Base-by-base conservation (phyloP, 1,140 invertebrate genomes). In the Drosophila varians region DNA sequence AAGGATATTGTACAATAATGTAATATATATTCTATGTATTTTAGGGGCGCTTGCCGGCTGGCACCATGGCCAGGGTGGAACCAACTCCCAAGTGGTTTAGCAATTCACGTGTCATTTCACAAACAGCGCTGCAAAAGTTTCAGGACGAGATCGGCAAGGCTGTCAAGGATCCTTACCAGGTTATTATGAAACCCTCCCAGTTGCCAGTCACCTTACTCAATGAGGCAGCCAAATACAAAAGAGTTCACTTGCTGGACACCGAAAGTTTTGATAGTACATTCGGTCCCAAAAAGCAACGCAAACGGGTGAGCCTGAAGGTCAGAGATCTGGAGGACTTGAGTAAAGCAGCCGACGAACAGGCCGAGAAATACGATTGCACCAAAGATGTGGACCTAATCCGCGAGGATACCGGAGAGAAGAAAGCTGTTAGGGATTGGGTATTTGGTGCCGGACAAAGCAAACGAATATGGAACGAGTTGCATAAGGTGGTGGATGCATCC, bases 81-180 rank as follows among this genome's bases (percentile, higher is more conserved):
- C 99, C 99, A 5, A 99, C 97, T 72, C 96, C 98, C 86, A 98
- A 97, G 91, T 99, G 99, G 99, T 99, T 99, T 93, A 98, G 98
- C 70, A 98, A 98, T 86, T 96, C 96, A 0, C 93, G 96, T 65
- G 96, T 97, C 0, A 97, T 99, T 75, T 96, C 97, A 0, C 98
- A 99, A 92, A 95, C 94, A 89, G 96, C 97, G 3, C 92, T 99
- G 21, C 99, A 99, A 92, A 98, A 97, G 80, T 99, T 99, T 91
- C 98, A 99, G 93, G 96, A 96, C 49, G 98, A 99, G 92, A 94
- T 99, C 83, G 97, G 97, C 26, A 96, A 97, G 80, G 98, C 96
- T 21, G 93, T 98, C 40, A 97, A 96, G 86, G 98, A 99, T 93
- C 98, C 99, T 0, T 99, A 99, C 91, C 96, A 99, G 92, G 96